A percentile compares a stretch with the other conserved stretches of the same genome.
These are phyloP conservation scores for Synodontis membranacea DNA, from an alignment of 2,113 vertebrate species.

Conservation along the genomic window DNA sequence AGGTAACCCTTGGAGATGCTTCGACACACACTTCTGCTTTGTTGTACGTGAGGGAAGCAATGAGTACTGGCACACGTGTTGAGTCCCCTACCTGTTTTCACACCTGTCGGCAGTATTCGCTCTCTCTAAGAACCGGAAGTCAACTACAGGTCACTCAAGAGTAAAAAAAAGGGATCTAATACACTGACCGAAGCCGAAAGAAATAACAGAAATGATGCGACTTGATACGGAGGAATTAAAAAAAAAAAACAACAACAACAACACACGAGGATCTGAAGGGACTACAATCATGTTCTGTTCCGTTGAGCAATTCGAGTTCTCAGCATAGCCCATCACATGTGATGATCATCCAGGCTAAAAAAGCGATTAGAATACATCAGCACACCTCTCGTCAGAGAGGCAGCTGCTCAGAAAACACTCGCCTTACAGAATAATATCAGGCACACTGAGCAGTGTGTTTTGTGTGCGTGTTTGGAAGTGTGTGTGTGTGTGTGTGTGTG, in stretches of 20 bases:
- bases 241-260: no score
- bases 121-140: background rate
- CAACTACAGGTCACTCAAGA: slow-evolving; percentile 4
- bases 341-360: slow-evolving; percentile 57
- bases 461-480: slow-evolving; percentile 51
- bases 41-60: slow-evolving; percentile 37
- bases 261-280: slow-evolving; percentile 23
- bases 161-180: slow-evolving; percentile 1
- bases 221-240: slow-evolving; percentile 20
- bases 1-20: slow-evolving; percentile 44
- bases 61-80: slow-evolving; percentile 27
- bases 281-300: slow-evolving; percentile 54
- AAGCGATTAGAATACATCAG: slow-evolving; percentile 64
- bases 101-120: slow-evolving; percentile 41
- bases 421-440: slow-evolving; percentile 63
- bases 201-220: slow-evolving; percentile 23
- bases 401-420: slow-evolving; percentile 59
- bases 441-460: slow-evolving; percentile 16
- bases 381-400: slow-evolving; percentile 59
- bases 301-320: slow-evolving; percentile 50
- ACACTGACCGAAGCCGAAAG: slow-evolving; percentile 13
- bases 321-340: slow-evolving; percentile 58
- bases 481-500: slow-evolving; percentile 30
- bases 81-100: slow-evolving; percentile 40
- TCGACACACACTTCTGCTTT: slow-evolving; percentile 28